phyloP scores from a whole-genome alignment of 2,888 invertebrate species.

The Augochlorella aurata region DNA sequence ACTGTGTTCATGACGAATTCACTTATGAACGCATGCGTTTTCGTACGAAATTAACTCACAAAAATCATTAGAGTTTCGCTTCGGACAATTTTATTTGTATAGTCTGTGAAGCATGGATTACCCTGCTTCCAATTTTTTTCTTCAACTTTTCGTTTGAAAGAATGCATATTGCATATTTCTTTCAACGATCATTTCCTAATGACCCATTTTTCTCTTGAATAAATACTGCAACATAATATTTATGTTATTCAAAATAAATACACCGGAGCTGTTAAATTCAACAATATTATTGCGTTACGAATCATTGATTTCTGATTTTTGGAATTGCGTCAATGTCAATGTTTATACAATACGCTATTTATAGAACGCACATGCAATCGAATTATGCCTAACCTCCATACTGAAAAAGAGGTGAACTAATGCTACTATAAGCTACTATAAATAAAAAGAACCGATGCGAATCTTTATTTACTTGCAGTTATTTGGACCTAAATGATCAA shows the following conservation, averaged over 20 bases:
- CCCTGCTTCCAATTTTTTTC: not conserved
- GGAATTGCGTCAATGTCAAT: constrained; percentile 44
- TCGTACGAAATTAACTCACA: not conserved
- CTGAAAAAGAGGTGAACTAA: constrained; percentile 15
- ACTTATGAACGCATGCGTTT: not conserved
- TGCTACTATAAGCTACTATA: not conserved
- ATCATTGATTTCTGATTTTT: constrained; percentile 40
- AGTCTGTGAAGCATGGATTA: not conserved
- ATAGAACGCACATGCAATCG: constrained; percentile 50
- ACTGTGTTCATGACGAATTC: not conserved
- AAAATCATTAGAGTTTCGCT: not conserved
- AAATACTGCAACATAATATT: not conserved
- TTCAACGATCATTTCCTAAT: not conserved
- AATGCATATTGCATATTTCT: not conserved
- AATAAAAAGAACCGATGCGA: constrained; percentile 18
- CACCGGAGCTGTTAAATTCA: not conserved
- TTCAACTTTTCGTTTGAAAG: not conserved
- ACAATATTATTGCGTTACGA: constrained; percentile 9
- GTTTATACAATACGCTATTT: constrained; percentile 37
- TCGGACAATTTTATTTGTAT: not conserved
- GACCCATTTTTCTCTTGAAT: not conserved
- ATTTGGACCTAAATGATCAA: not conserved
- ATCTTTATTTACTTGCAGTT: not conserved
- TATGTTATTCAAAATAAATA: not conserved
- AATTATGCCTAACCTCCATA: constrained; percentile 40